Percentiles rank a stretch among this genome's conserved stretches.
Conservation (phyloP, 1,140 invertebrate genomes). For the Drosophila murphyi region DNA sequence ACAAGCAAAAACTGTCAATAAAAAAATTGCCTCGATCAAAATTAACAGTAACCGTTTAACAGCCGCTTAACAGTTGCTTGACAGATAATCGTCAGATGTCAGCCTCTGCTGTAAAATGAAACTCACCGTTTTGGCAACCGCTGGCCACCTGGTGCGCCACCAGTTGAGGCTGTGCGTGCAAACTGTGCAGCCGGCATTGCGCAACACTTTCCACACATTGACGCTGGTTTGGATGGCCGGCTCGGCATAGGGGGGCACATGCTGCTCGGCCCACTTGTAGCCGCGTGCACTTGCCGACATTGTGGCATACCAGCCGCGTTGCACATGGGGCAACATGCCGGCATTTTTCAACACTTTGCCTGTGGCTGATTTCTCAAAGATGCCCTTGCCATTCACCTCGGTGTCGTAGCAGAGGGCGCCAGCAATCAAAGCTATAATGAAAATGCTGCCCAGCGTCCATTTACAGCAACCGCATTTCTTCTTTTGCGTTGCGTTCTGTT, state of each 20-base stretch:
- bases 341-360: slow-evolving; percentile 87
- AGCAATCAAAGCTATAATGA: slow-evolving; percentile 85
- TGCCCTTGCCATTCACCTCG: slow-evolving; percentile 75
- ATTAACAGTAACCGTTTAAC: too few species aligned
- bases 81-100: too few species aligned
- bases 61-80: too few species aligned
- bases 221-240: slow-evolving; percentile 87
- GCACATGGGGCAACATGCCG: slow-evolving; percentile 87
- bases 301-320: slow-evolving; percentile 86
- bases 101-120: background rate
- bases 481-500: slow-evolving; percentile 67
- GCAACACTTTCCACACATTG: slow-evolving; percentile 86
- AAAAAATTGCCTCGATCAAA: too few species aligned
- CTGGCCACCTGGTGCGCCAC: slow-evolving; percentile 86
- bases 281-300: slow-evolving; percentile 86
- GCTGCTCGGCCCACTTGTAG: slow-evolving; percentile 88
- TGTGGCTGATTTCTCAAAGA: slow-evolving; percentile 79
- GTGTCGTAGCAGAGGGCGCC: slow-evolving; percentile 84
- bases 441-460: slow-evolving; percentile 86
- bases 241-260: slow-evolving; percentile 87
- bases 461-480: slow-evolving; percentile 85
- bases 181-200: slow-evolving; percentile 85
- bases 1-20: too few species aligned
- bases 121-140: slow-evolving; percentile 87
- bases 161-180: slow-evolving; percentile 86